Percentiles rank a stretch among this genome's conserved stretches.
These are phyloP conservation scores for Nanorana parkeri DNA, from an alignment of 2,113 vertebrate species.

Conservation along the genomic window DNA sequence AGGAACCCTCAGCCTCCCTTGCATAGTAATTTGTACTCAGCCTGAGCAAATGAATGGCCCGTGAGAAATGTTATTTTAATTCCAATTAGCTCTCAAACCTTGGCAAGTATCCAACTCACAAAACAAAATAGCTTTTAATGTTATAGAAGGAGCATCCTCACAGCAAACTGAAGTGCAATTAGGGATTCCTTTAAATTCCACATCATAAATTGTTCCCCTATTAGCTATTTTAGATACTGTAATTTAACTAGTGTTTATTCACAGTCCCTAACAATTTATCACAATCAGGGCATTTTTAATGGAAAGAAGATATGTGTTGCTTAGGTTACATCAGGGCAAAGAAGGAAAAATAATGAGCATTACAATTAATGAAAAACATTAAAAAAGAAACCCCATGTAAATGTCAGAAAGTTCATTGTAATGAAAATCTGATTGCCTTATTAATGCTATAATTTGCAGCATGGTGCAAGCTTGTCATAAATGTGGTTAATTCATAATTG, in stretches of 20 bases:
- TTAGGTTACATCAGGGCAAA: slow-evolving; percentile 86
- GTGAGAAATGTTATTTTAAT: slow-evolving; percentile 99
- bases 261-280: slow-evolving; percentile 90
- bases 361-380: slow-evolving; percentile 82
- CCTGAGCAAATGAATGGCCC: slow-evolving; percentile 94
- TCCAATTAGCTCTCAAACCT: slow-evolving; percentile 98
- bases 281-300: slow-evolving; percentile 80
- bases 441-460: slow-evolving; percentile 68
- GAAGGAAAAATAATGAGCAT: slow-evolving; percentile 82
- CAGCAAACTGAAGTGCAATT: slow-evolving; percentile 96
- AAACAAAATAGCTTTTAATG: slow-evolving; percentile 96
- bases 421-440: slow-evolving; percentile 79
- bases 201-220: slow-evolving; percentile 98
- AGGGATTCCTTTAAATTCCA: slow-evolving; percentile 94
- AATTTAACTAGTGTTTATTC: slow-evolving; percentile 96
- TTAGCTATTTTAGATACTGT: slow-evolving; percentile 90
- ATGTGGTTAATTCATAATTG: slow-evolving; percentile 51
- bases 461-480: neutral
- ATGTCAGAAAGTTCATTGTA: slow-evolving; percentile 76
- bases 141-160: slow-evolving; percentile 90
- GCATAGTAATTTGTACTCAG: slow-evolving; percentile 89
- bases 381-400: slow-evolving; percentile 77
- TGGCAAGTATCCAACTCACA: slow-evolving; percentile 90
- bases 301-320: slow-evolving; percentile 79
- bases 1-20: slow-evolving; percentile 91